Percentiles rank a stretch among this genome's conserved stretches.
These are phyloP conservation scores for Arvicanthis niloticus DNA, from an alignment of 2,113 vertebrate species.

Conservation along the genomic window DNA sequence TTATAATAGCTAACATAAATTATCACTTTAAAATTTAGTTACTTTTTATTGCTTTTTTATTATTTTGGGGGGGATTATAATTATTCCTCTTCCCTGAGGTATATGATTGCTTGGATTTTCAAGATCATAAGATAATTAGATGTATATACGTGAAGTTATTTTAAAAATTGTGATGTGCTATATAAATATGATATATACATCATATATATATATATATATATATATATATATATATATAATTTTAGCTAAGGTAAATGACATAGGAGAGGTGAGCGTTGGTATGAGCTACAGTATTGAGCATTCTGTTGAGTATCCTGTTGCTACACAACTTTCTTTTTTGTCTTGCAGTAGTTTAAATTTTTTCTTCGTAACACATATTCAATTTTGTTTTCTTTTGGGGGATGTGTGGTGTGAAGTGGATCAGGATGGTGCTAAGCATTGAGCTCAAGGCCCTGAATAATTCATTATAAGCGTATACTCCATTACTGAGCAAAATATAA, in stretches of 20 bases:
- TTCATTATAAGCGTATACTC: no score
- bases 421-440: not conserved
- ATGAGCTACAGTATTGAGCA: not conserved
- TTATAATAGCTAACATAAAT: not conserved
- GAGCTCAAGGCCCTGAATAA: no score
- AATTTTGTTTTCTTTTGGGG: not conserved
- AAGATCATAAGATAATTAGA: not conserved
- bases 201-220: no score
- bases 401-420: fast-evolving
- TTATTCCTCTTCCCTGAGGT: not conserved
- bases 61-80: not conserved
- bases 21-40: not conserved
- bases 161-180: not conserved
- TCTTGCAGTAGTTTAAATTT: not conserved
- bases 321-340: not conserved
- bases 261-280: not conserved
- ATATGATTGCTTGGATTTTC: not conserved
- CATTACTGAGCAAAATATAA: not conserved
- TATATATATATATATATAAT: not conserved
- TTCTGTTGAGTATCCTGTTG: not conserved
- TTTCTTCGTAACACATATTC: not conserved
- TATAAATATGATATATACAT: no score
- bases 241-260: not conserved
- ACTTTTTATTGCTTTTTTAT: not conserved
- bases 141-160: not conserved